Percentiles rank a stretch among this genome's conserved stretches.
Conservation (phyloP, 2,888 invertebrate genomes). For the Spodoptera exigua region DNA sequence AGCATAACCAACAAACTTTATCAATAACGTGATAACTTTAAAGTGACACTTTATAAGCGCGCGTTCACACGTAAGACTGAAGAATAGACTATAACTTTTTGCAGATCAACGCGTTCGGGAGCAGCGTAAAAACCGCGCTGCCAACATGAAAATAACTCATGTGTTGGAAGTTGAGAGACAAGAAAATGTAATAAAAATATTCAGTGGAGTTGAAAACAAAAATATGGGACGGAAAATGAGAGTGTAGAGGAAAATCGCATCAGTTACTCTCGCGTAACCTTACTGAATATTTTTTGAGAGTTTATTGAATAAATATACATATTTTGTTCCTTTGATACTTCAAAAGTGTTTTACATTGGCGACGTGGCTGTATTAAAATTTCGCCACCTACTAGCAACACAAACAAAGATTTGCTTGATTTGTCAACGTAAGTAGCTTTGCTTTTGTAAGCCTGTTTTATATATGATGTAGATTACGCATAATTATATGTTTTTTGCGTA, state of each 20-base stretch:
- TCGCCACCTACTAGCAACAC: constrained; percentile 20
- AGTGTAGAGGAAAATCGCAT: constrained; percentile 80
- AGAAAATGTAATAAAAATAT: constrained; percentile 83
- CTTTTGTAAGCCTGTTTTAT: constrained; percentile 15
- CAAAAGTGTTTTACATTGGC: constrained; percentile 72
- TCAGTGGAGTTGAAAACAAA: constrained; percentile 84
- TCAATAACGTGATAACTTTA: constrained; percentile 26
- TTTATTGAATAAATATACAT: constrained; percentile 86
- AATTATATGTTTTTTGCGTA: constrained; percentile 3
- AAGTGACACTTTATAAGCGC: constrained; percentile 20
- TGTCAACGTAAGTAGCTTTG: constrained; percentile 19
- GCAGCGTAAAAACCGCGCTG: constrained; percentile 64
- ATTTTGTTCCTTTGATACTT: constrained; percentile 73
- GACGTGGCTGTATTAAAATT: constrained; percentile 52
- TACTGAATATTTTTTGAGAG: constrained; percentile 80
- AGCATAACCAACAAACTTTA: constrained; percentile 3
- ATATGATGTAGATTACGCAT: not conserved
- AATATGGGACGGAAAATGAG: constrained; percentile 82
- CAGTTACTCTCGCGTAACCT: constrained; percentile 78
- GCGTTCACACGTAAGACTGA: constrained; percentile 53
- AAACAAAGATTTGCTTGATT: constrained; percentile 37
- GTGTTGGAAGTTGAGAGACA: constrained; percentile 79
- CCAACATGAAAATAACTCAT: constrained; percentile 73
- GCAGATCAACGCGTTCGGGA: constrained; percentile 62
- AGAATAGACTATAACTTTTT: constrained; percentile 65